Base-by-base conservation (phyloP, 37 sponge, comb jelly and placozoan species). In the Halichondria panicea region DNA sequence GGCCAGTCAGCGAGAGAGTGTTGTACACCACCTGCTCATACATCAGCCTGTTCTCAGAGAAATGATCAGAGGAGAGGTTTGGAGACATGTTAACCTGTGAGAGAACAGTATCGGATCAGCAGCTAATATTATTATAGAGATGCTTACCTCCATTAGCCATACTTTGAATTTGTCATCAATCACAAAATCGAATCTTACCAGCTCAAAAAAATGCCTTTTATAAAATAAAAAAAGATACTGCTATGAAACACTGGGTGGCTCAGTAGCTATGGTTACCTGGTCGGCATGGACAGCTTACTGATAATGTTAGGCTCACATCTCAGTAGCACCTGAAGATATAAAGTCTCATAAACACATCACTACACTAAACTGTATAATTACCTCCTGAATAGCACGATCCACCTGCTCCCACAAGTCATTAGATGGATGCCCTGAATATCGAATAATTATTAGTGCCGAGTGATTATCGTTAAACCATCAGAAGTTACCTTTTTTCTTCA, bases 11-110 rank as follows among this genome's bases (percentile, higher is more conserved):
- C 4, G 38, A 44, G 13, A 90, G 68, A 1, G 58, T 21, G 56
- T 86, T 90, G 87, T 72, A 90, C 5, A 90, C 28, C 31, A 90
- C 91, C 76, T 91, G 92, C 71, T 91, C 92, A 72, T 87, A 91
- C 75, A 91, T 65, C 41, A 83, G 2, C 1, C 54, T 12, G 56
- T 91, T 91, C 0, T 24, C 39, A 36, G 70, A 68, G 35, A 63
- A 61, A 40, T 82, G 83, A 18, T 72, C 39, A 3, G 92, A 86
- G 32, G 88, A 89, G 59, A 91, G 36, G 56, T 91, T 91, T 0
- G 92, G 92, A 8, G 92, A 91, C 75, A 91, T 45, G 65, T 91
- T 91, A 3, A 87, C 83, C 91, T 86, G 46, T 11, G 33, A 37
- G 53, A 70, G 35, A 65, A 18, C 41, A 59, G 35, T 9, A 44